Evolutionary conservation across 2,888 invertebrate genomes (phyloP).

Genomic region (Agonopterix arenella): DNA sequence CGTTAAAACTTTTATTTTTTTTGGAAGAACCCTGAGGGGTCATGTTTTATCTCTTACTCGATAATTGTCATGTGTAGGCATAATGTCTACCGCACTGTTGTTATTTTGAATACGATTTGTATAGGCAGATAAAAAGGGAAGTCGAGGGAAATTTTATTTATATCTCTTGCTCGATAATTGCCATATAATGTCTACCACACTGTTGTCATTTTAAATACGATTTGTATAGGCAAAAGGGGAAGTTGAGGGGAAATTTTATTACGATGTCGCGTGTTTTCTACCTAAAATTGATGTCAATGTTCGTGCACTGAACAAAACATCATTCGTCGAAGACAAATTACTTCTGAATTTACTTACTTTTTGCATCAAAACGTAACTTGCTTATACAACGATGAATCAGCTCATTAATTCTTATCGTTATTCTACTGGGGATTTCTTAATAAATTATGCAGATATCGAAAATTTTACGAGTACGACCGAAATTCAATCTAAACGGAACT

Average conservation of each 20-base stretch:
- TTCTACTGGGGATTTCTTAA: neutral
- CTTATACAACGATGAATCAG: neutral
- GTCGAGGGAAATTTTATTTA: too few relatives aligned
- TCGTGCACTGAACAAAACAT: conserved; percentile 32
- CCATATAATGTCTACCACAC: too few relatives aligned
- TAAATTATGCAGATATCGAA: conserved; percentile 1
- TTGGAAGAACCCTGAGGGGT: conserved; percentile 13
- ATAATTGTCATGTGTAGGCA: conserved; percentile 4
- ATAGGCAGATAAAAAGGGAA: too few relatives aligned
- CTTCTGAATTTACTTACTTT: conserved; percentile 5
- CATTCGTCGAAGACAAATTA: conserved; percentile 18
- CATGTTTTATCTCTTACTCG: conserved; percentile 12
- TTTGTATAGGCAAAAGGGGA: neutral
- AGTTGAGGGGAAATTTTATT: conserved; percentile 22
- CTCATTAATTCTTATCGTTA: neutral
- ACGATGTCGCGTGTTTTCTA: conserved; percentile 35
- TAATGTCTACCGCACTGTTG: neutral
- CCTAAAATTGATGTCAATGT: conserved; percentile 18
- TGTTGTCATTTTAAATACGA: too few relatives aligned
- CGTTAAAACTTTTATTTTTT: conserved; percentile 13
- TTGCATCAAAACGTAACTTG: conserved; percentile 5
- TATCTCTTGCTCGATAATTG: too few relatives aligned
- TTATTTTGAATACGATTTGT: too few relatives aligned
- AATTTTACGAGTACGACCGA: too few relatives aligned
- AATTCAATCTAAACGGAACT: too few relatives aligned